Conservation (phyloP, 1,140 invertebrate species). For the Saccostrea cuccullata region DNA sequence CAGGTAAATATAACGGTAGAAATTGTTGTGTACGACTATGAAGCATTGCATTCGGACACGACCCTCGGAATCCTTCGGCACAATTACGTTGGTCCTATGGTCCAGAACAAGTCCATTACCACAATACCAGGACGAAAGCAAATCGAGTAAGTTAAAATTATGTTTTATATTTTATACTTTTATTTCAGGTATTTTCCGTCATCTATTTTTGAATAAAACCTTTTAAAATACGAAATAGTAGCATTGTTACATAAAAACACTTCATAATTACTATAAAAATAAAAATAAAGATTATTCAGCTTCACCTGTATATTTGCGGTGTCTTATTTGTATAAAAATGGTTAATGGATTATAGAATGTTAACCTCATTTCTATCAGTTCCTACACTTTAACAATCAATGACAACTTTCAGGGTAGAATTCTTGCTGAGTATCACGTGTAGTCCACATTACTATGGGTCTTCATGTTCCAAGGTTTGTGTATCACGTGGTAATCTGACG, state of each 20-base stretch:
- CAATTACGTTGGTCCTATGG: neutral
- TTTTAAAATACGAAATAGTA: too few species aligned
- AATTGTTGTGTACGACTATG: neutral
- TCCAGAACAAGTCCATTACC: constrained; percentile 2
- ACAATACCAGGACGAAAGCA: neutral
- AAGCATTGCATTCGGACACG: neutral
- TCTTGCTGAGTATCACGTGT: constrained; percentile 3
- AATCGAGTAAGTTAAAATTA: neutral
- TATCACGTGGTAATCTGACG: neutral
- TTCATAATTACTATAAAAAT: too few species aligned
- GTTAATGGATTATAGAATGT: too few species aligned
- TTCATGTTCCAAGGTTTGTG: neutral
- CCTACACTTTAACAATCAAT: too few species aligned
- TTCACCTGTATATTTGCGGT: too few species aligned
- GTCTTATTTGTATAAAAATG: too few species aligned
- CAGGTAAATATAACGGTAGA: neutral
- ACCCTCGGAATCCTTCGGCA: neutral
- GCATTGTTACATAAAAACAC: too few species aligned
- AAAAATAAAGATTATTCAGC: too few species aligned
- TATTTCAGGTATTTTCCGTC: too few species aligned
- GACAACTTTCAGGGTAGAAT: neutral
- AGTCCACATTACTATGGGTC: constrained; percentile 12
- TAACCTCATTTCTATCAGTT: too few species aligned
- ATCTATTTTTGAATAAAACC: neutral
- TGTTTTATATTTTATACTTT: too few species aligned